Percentiles rank a stretch among this genome's conserved stretches.
Evolutionary conservation across 2,888 invertebrate genomes (phyloP).

Genomic region (Oscheius sp.): DNA sequence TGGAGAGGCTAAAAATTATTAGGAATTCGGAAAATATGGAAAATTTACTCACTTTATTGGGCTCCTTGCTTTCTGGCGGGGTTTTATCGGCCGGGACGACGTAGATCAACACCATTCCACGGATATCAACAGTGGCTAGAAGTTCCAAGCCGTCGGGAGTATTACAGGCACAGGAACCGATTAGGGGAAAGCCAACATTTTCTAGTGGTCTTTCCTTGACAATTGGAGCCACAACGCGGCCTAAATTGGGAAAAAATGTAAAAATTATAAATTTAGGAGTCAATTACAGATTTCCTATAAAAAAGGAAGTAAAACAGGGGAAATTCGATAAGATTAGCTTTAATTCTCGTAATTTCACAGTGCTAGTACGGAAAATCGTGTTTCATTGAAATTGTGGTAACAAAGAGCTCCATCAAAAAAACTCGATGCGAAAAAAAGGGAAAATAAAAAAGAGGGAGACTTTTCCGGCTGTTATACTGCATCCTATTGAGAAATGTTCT

Average conservation of each 20-base stretch:
- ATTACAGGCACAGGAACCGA: slow-evolving; percentile 5
- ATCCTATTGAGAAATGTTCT: too few species aligned
- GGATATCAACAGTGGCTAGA: slow-evolving; percentile 40
- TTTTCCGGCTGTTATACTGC: too few species aligned
- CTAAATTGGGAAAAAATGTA: slow-evolving; percentile 2
- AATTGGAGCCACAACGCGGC: neutral
- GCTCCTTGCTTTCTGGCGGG: neutral
- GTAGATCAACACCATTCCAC: slow-evolving; percentile 41
- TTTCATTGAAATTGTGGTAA: too few species aligned
- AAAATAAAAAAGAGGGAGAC: too few species aligned
- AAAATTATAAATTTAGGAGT: neutral
- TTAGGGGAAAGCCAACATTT: slow-evolving; percentile 28
- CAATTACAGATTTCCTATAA: neutral
- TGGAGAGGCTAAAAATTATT: neutral
- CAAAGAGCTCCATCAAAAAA: too few species aligned
- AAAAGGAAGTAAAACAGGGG: neutral
- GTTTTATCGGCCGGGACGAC: slow-evolving; percentile 19
- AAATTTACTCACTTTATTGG: neutral
- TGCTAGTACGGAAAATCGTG: too few species aligned
- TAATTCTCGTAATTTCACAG: too few species aligned
- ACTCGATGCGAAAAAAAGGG: too few species aligned
- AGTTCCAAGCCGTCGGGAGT: slow-evolving; percentile 18
- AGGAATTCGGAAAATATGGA: neutral
- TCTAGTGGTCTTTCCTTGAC: slow-evolving; percentile 14
- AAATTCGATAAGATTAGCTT: too few species aligned